Percentiles rank a stretch among this genome's conserved stretches.
Conservation (phyloP, 2,113 vertebrate species). For the Oriolus oriolus region DNA sequence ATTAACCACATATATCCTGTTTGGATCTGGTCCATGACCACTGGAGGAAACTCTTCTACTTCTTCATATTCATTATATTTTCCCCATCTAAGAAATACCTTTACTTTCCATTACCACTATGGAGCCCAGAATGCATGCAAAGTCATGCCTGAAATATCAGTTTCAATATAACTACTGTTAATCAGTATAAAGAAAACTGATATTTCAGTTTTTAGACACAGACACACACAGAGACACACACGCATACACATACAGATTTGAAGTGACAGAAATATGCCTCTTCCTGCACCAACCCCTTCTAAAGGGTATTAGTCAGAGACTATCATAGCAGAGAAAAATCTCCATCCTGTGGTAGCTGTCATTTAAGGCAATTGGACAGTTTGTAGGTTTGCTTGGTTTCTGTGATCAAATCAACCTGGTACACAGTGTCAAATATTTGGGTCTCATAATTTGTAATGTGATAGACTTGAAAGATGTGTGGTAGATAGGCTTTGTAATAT, state of each 20-base stretch:
- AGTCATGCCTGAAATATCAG: not conserved
- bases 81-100: not conserved
- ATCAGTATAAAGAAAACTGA: not conserved
- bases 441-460: not conserved
- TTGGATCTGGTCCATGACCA: not conserved
- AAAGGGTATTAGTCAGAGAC: not conserved
- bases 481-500: not conserved
- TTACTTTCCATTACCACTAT: not conserved
- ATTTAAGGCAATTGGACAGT: not conserved
- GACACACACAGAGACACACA: not conserved
- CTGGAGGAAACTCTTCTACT: not conserved
- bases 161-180: not conserved
- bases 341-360: not conserved
- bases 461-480: not conserved
- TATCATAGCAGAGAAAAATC: not conserved
- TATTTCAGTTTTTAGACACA: not conserved
- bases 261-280: not conserved
- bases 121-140: not conserved
- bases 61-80: not conserved
- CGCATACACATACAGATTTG: rapidly evolving
- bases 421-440: rapidly evolving
- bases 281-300: not conserved
- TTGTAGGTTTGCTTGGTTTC: not conserved
- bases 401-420: not conserved
- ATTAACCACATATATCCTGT: not conserved